These are phyloP conservation scores for Drosophila anceps DNA, from an alignment of 2,888 invertebrate genomes.

Conservation along the genomic window DNA sequence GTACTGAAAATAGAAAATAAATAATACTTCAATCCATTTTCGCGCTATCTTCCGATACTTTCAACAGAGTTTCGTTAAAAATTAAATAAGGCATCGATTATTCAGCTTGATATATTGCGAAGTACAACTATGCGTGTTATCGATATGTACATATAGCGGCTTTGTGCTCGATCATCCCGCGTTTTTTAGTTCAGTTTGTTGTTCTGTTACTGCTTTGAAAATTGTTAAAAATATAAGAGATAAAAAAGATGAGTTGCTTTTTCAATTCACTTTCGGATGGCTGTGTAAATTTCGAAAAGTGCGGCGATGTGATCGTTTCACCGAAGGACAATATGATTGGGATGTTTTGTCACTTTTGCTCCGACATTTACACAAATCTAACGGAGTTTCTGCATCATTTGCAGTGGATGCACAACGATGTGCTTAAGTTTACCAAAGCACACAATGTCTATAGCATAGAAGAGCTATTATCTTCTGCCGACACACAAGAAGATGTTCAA, in stretches of 20 bases:
- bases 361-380: slow-evolving; percentile 48
- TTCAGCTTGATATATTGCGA: not conserved
- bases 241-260: slow-evolving; percentile 48
- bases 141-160: not conserved
- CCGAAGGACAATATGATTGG: slow-evolving; percentile 53
- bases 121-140: not conserved
- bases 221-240: not conserved
- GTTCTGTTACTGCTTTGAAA: slow-evolving; percentile 1
- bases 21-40: not conserved
- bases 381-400: slow-evolving; percentile 66
- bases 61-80: not conserved
- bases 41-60: slow-evolving; percentile 18
- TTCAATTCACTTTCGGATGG: slow-evolving; percentile 26
- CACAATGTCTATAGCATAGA: slow-evolving; percentile 66
- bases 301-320: slow-evolving; percentile 74
- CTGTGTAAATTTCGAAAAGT: slow-evolving; percentile 61
- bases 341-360: slow-evolving; percentile 67
- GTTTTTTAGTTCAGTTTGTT: slow-evolving; percentile 19
- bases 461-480: slow-evolving; percentile 51
- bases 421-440: slow-evolving; percentile 45
- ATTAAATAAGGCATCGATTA: slow-evolving; percentile 16
- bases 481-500: slow-evolving; percentile 1
- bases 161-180: slow-evolving; percentile 19
- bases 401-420: slow-evolving; percentile 55
- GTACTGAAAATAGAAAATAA: slow-evolving; percentile 86